These are phyloP conservation scores for Clamator glandarius DNA, from an alignment of 2,797 vertebrate genomes.

Conservation along the genomic window DNA sequence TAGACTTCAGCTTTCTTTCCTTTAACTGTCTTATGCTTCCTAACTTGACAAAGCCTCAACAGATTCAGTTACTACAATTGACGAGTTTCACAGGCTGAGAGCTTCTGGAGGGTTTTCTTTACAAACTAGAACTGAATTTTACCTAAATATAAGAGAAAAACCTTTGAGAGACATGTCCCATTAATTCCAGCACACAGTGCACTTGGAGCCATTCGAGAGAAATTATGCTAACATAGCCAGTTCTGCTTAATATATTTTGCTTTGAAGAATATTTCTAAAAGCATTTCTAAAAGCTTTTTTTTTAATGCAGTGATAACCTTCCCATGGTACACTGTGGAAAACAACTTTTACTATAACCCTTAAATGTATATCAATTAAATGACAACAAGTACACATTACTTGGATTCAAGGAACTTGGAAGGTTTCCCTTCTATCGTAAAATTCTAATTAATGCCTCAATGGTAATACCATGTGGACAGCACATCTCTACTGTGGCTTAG, in stretches of 20 bases:
- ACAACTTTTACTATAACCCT: not conserved
- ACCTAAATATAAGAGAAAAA: not conserved
- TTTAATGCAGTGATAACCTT: not conserved
- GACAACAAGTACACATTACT: not conserved
- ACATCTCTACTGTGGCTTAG: not conserved
- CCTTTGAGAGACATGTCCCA: not conserved
- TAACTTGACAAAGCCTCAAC: slow-evolving; percentile 3
- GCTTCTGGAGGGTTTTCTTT: slow-evolving; percentile 8
- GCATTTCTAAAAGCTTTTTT: not conserved
- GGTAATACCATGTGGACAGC: not conserved
- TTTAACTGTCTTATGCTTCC: not conserved
- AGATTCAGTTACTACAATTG: not conserved
- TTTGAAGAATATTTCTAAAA: not conserved
- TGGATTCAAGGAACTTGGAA: not conserved
- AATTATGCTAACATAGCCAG: not conserved
- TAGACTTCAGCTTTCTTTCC: not conserved
- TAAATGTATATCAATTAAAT: not conserved
- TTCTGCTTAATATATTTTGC: not conserved
- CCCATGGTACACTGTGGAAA: not conserved
- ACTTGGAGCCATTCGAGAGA: not conserved
- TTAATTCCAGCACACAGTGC: not conserved
- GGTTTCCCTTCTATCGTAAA: not conserved
- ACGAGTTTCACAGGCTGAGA: not conserved
- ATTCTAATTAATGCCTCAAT: not conserved
- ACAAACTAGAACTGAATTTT: not conserved